Evolutionary conservation across 2,888 invertebrate species (phyloP).

Genomic region (Nomada fucata): DNA sequence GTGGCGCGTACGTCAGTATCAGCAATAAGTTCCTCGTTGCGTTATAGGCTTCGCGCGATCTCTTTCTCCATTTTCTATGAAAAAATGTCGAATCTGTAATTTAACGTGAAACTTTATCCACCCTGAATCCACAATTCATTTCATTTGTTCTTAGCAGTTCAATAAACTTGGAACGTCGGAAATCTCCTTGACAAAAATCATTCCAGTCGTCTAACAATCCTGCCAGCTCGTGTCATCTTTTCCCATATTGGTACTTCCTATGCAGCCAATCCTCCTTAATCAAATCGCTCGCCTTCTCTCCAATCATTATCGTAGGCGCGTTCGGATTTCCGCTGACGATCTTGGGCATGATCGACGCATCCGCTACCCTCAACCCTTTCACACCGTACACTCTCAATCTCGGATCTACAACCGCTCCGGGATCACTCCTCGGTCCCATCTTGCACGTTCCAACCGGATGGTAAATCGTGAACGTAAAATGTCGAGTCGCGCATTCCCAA

Average conservation of each 20-base stretch:
- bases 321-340: slow-evolving; percentile 96
- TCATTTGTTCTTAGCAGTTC: no score
- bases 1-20: no score
- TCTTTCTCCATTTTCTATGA: no score
- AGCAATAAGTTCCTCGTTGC: no score
- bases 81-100: no score
- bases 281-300: slow-evolving; percentile 95
- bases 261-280: slow-evolving; percentile 92
- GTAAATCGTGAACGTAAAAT: slow-evolving; percentile 92
- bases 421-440: slow-evolving; percentile 92
- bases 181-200: neutral
- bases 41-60: no score
- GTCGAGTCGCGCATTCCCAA: slow-evolving; percentile 94
- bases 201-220: neutral
- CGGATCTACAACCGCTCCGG: slow-evolving; percentile 92
- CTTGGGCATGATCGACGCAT: slow-evolving; percentile 95
- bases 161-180: no score
- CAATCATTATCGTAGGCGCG: slow-evolving; percentile 95
- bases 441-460: slow-evolving; percentile 94
- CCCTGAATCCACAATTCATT: no score
- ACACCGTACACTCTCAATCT: slow-evolving; percentile 92
- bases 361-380: slow-evolving; percentile 90
- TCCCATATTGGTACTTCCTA: slow-evolving; percentile 56
- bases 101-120: no score
- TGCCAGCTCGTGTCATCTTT: slow-evolving; percentile 23